These are phyloP conservation scores for Eremophila alpestris DNA, from an alignment of 2,797 vertebrate species.

Conservation along the genomic window DNA sequence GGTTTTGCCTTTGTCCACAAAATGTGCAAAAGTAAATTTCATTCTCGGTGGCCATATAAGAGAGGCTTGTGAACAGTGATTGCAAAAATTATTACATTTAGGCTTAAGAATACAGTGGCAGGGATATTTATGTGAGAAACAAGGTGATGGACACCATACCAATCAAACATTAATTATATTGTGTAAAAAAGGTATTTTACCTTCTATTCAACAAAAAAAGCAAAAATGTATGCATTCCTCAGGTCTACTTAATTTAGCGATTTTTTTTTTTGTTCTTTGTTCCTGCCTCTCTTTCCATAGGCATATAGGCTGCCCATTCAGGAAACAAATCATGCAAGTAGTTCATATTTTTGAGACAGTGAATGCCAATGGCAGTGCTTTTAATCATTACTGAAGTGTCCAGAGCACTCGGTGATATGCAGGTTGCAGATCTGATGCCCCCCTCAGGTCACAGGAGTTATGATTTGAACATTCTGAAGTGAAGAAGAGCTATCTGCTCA, in stretches of 20 bases:
- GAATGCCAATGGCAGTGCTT: background rate
- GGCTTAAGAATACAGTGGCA: background rate
- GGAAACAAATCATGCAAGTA: background rate
- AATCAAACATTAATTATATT: background rate
- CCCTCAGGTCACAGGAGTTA: fast-evolving
- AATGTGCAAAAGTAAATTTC: background rate
- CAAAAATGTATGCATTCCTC: background rate
- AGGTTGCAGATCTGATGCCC: background rate
- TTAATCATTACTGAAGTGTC: background rate
- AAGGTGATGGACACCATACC: background rate
- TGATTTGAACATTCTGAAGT: background rate
- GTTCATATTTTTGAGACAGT: background rate
- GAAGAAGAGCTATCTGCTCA: background rate
- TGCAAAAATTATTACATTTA: background rate
- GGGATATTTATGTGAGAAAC: background rate
- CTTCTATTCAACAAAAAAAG: background rate
- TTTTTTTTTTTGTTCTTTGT: background rate
- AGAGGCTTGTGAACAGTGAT: background rate
- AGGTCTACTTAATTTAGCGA: background rate
- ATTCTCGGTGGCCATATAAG: background rate
- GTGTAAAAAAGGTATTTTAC: background rate
- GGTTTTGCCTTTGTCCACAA: background rate
- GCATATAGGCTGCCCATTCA: background rate
- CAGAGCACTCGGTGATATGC: background rate
- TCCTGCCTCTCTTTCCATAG: background rate